Evolutionary conservation across 2,888 invertebrate genomes (phyloP).

Genomic region (Harmothoe impar): DNA sequence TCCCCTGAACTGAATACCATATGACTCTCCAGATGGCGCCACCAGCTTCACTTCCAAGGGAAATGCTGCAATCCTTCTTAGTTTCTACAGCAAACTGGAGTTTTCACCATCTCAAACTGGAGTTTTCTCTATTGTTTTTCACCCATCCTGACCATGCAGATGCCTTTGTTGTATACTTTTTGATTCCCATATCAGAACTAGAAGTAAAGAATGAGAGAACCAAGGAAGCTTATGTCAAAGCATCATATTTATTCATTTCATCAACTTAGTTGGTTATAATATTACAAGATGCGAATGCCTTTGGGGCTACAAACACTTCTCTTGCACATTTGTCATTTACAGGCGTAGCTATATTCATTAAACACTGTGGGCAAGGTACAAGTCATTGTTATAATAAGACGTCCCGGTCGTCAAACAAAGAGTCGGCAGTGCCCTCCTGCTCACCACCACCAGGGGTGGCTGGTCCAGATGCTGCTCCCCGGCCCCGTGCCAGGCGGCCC

Average conservation of each 20-base stretch:
- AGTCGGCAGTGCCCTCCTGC: conserved; percentile 4
- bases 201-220: not conserved
- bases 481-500: not conserved
- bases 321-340: conserved; percentile 25
- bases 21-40: too few species aligned
- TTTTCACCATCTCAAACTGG: too few species aligned
- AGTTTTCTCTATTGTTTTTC: too few species aligned
- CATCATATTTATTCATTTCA: conserved; percentile 61
- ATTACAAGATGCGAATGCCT: conserved; percentile 52
- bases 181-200: too few species aligned
- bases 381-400: conserved; percentile 32
- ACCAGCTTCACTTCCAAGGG: too few species aligned
- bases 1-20: too few species aligned
- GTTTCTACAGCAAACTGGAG: too few species aligned
- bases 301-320: conserved; percentile 52
- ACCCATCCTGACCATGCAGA: too few species aligned
- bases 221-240: conserved; percentile 15
- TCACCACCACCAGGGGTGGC: not conserved
- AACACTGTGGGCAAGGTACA: conserved; percentile 55
- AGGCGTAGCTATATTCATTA: conserved; percentile 53
- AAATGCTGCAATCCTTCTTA: too few species aligned
- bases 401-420: conserved; percentile 34
- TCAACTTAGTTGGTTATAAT: conserved; percentile 61
- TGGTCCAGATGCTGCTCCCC: conserved; percentile 32
- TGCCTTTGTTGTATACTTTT: too few species aligned